These are phyloP conservation scores for Sycophila texana DNA, from an alignment of 2,888 invertebrate species.

Conservation along the genomic window DNA sequence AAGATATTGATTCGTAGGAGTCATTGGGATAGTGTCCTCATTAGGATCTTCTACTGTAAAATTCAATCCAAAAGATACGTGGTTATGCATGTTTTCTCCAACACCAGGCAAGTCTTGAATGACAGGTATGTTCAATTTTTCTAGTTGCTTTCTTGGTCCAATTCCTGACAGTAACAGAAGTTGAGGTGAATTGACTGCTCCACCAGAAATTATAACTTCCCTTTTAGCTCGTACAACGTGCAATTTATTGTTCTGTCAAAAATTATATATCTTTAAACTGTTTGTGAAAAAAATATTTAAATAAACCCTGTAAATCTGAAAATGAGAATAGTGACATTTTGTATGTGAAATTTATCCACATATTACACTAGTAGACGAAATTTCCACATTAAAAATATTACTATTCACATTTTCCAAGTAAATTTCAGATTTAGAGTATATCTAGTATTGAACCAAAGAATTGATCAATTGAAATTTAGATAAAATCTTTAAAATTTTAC, in stretches of 20 bases:
- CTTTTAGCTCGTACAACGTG: constrained; percentile 60
- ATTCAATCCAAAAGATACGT: constrained; percentile 79
- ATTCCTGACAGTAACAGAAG: constrained; percentile 83
- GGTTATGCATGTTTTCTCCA: constrained; percentile 83
- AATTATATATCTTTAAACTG: constrained; percentile 29
- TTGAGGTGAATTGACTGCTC: constrained; percentile 82
- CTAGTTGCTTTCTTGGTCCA: constrained; percentile 79
- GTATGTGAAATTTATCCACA: too few species aligned
- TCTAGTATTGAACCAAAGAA: too few species aligned
- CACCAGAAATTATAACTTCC: constrained; percentile 80
- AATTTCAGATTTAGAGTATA: too few species aligned
- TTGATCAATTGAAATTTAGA: too few species aligned
- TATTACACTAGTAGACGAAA: too few species aligned
- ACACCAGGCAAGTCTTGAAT: constrained; percentile 82
- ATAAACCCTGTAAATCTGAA: too few species aligned
- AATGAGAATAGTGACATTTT: too few species aligned
- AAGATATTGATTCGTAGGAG: constrained; percentile 70
- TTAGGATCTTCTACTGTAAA: constrained; percentile 77
- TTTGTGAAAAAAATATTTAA: too few species aligned
- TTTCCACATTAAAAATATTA: too few species aligned
- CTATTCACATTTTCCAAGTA: too few species aligned
- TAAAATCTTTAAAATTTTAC: constrained; percentile 53
- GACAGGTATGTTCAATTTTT: constrained; percentile 78
- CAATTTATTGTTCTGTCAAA: constrained; percentile 59
- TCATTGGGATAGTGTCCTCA: constrained; percentile 59